Conservation (phyloP, 2,888 invertebrate genomes). For the Andrena trimmerana region DNA sequence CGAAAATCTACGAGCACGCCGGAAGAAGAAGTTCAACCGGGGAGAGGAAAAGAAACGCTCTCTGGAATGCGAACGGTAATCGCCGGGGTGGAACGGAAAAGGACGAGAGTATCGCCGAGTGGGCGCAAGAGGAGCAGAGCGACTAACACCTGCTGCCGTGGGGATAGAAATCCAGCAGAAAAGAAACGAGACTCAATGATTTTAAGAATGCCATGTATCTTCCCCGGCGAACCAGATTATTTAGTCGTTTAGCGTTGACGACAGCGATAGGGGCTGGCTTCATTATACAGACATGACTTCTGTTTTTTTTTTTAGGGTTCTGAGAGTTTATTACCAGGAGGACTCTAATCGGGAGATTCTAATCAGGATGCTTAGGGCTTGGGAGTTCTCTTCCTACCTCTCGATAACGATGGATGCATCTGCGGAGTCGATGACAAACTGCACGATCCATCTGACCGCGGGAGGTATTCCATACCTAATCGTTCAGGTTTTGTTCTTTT, state of each 20-base stretch:
- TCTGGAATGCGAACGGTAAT: slow-evolving; percentile 49
- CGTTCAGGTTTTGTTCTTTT: not conserved
- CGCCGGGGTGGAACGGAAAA: slow-evolving; percentile 32
- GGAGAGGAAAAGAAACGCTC: slow-evolving; percentile 38
- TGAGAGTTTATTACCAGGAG: too few relatives aligned
- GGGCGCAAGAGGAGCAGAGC: not conserved
- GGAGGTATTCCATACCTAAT: not conserved
- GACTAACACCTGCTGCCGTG: slow-evolving; percentile 33
- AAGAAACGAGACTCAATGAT: not conserved
- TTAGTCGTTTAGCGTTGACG: too few relatives aligned
- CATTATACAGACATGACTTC: too few relatives aligned
- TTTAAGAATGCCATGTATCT: not conserved
- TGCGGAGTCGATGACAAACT: too few relatives aligned
- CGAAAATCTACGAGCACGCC: slow-evolving; percentile 48
- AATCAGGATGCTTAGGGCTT: too few relatives aligned
- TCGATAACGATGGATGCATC: too few relatives aligned
- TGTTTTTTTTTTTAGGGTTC: too few relatives aligned
- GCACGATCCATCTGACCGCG: not conserved
- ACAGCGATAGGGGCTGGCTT: too few relatives aligned
- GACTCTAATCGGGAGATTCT: too few relatives aligned
- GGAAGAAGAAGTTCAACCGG: slow-evolving; percentile 55
- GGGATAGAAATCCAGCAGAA: slow-evolving; percentile 33
- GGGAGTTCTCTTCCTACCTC: too few relatives aligned
- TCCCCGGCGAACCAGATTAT: too few relatives aligned
- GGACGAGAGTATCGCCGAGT: slow-evolving; percentile 5